A percentile compares a stretch with the other conserved stretches of the same genome.
phyloP scores from a whole-genome alignment of 2,888 invertebrate species.

The Epirrhoe alternata region DNA sequence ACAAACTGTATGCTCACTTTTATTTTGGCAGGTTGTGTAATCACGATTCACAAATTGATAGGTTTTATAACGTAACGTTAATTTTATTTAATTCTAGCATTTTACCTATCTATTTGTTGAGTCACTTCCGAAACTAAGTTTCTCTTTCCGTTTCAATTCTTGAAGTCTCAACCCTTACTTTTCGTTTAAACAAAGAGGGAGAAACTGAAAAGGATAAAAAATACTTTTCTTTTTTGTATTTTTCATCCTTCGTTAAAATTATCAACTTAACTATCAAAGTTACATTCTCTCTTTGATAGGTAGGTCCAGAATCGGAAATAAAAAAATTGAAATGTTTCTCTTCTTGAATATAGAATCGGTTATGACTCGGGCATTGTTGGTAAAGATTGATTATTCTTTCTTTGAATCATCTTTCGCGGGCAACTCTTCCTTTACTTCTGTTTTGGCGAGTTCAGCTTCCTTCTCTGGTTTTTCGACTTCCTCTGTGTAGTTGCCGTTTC shows the following conservation, averaged over 20 bases:
- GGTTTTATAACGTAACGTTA: background rate
- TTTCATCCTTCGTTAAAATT: conserved; percentile 4
- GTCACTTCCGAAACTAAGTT: conserved; percentile 4
- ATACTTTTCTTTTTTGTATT: background rate
- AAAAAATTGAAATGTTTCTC: background rate
- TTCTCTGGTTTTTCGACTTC: conserved; percentile 43
- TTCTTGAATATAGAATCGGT: conserved; percentile 18
- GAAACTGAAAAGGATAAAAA: background rate
- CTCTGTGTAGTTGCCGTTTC: conserved; percentile 65
- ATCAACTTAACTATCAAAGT: conserved; percentile 20
- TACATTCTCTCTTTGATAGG: background rate
- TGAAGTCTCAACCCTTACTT: conserved; percentile 13
- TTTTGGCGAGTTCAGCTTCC: conserved; percentile 36
- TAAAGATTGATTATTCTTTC: conserved; percentile 28
- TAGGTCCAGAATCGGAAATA: too few species aligned
- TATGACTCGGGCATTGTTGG: conserved; percentile 25
- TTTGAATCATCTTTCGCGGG: conserved; percentile 40
- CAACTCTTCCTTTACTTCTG: conserved; percentile 38
- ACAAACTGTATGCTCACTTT: conserved; percentile 12
- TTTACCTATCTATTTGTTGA: background rate
- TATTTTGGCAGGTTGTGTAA: conserved; percentile 3
- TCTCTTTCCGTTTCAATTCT: background rate
- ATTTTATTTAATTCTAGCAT: background rate
- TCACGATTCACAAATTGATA: background rate
- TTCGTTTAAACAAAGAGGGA: conserved; percentile 16